Base-by-base conservation (phyloP, 2,113 vertebrate genomes). In the Rostratula benghalensis region DNA sequence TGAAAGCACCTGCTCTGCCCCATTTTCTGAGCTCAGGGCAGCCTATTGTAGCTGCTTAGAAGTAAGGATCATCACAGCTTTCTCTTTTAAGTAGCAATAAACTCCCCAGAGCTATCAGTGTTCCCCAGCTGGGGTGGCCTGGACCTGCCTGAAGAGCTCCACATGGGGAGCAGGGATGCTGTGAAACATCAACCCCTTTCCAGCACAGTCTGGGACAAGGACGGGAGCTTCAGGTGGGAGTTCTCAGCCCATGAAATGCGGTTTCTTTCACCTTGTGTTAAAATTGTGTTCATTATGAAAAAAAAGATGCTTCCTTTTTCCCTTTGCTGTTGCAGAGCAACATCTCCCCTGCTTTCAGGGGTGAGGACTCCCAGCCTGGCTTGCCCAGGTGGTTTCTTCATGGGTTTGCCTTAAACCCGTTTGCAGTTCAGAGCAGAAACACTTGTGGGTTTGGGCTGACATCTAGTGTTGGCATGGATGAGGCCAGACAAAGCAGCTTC, bases 381-480 rank as follows among this genome's bases (percentile, higher is more conserved):
- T 70, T 20, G 22, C 64, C 64, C 48, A 4, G 28, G 27, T 78
- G 65, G 59, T n/a, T 41, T n/a, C 60, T 57, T 48, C 25, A 0
- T 2, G 53, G 69, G 9, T 31, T 18, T 30, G 59, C 69, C 69
- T 30, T 9, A 31, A 46, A 59, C 27, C 24, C 10, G 6, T 7
- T 31, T 31, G 41, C 13, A 11, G 46, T 12, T 33, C 28, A 6
- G 27, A n/a, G 39, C 61, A 25, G 67, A 5, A 22, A n/a, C 77
- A 45, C 59, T 19, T 3, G 12, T 2, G 89, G 37, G 89, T 71
- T 87, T 39, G 57, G 95, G 93, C 95, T 98, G 98, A 98, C 98
- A 97, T 75, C 98, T 97, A 97, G 96, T 30, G 97, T 97, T 21
- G 10, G 37, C 6, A 12, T 19, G 51, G 60, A 79, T 1, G 2